phyloP scores from a whole-genome alignment of 2,888 invertebrate species.

The Volucella bombylans region DNA sequence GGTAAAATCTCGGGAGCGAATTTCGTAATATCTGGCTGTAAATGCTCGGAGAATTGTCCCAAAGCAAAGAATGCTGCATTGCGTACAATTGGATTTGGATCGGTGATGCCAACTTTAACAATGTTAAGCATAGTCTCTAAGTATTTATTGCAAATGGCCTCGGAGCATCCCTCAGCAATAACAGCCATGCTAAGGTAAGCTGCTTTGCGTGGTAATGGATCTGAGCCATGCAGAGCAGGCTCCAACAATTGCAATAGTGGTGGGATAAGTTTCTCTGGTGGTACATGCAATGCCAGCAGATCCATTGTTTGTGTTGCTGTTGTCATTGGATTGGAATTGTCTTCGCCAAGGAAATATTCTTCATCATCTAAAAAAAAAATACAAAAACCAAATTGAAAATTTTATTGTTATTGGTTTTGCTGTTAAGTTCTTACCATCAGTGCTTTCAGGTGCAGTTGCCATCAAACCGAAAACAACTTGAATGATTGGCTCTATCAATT shows the following conservation, averaged over 20 bases:
- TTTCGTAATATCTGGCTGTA: constrained; percentile 90
- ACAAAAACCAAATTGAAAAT: neutral
- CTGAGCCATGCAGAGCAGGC: constrained; percentile 85
- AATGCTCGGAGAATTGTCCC: constrained; percentile 91
- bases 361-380: constrained; percentile 83
- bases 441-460: constrained; percentile 85
- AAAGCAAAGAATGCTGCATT: constrained; percentile 90
- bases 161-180: constrained; percentile 90
- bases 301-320: constrained; percentile 90
- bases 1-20: constrained; percentile 89
- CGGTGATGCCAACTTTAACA: constrained; percentile 87
- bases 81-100: constrained; percentile 86
- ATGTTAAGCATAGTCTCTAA: constrained; percentile 87
- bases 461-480: constrained; percentile 87
- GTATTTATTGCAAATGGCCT: constrained; percentile 88
- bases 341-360: constrained; percentile 86
- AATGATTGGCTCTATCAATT: constrained; percentile 87
- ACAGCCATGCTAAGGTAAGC: constrained; percentile 89
- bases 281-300: constrained; percentile 88
- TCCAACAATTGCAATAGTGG: constrained; percentile 87
- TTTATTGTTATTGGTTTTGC: neutral
- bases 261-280: constrained; percentile 89
- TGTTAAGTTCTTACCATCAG: constrained; percentile 84
- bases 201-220: constrained; percentile 87
- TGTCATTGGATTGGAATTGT: constrained; percentile 86